phyloP scores from a whole-genome alignment of 2,797 vertebrate genomes.

The Sebastes nivosus region DNA sequence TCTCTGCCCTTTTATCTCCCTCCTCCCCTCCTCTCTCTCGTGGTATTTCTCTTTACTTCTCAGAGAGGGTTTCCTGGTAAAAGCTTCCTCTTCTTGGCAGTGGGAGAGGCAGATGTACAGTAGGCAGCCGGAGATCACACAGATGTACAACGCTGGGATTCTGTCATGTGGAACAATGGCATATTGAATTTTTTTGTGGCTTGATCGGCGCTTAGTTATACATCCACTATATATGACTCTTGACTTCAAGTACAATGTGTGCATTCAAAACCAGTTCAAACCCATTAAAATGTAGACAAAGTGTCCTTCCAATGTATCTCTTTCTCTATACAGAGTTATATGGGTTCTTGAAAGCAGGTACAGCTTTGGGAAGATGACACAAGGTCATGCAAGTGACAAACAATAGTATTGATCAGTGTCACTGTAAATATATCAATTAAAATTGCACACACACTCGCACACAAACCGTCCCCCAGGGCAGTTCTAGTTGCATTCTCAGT shows the following conservation, averaged over 20 bases:
- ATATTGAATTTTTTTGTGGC: conserved; percentile 27
- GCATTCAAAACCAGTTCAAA: neutral
- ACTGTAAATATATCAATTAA: neutral
- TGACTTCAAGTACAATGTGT: neutral
- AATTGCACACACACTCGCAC: neutral
- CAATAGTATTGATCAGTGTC: neutral
- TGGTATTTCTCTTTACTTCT: conserved; percentile 58
- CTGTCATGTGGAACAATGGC: conserved; percentile 43
- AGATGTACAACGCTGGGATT: conserved; percentile 36
- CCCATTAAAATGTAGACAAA: neutral
- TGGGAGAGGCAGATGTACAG: conserved; percentile 41
- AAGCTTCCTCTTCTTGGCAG: conserved; percentile 43
- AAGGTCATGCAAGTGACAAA: neutral
- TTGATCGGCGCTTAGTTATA: conserved; percentile 6
- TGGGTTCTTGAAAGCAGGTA: neutral
- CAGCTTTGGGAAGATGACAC: neutral
- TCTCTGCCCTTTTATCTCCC: conserved; percentile 58
- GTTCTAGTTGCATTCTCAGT: conserved; percentile 22
- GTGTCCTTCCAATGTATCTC: neutral
- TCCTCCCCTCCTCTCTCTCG: conserved; percentile 24
- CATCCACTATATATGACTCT: neutral
- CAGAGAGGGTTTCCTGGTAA: conserved; percentile 59
- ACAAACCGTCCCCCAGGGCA: neutral
- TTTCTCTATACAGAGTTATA: neutral
- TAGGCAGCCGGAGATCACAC: conserved; percentile 38